phyloP scores from a whole-genome alignment of 2,113 vertebrate species.

The Gavialis gangeticus region DNA sequence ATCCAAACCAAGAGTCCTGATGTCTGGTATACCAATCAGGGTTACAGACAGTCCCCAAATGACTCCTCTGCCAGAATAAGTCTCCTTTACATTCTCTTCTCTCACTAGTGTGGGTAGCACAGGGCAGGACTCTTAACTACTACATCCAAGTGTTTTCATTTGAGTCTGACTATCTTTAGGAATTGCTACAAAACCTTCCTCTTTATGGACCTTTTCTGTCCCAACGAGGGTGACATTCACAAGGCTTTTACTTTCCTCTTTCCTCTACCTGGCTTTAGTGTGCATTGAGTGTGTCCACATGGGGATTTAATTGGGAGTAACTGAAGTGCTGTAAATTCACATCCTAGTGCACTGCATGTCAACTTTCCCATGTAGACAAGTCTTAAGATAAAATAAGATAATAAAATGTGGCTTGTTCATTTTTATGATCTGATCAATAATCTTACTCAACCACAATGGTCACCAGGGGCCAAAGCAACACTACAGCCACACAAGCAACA shows the following conservation, averaged over 20 bases:
- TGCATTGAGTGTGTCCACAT: not conserved
- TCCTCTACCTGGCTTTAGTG: no score
- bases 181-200: not conserved
- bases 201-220: not conserved
- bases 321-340: not conserved
- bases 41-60: not conserved
- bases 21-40: not conserved
- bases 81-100: not conserved
- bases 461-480: not conserved
- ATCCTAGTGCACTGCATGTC: not conserved
- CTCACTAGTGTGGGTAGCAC: not conserved
- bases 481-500: not conserved
- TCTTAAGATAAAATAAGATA: not conserved
- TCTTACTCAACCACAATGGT: not conserved
- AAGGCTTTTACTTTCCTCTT: not conserved
- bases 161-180: not conserved
- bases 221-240: not conserved
- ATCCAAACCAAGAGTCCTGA: not conserved
- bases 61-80: not conserved
- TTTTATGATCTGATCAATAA: conserved; percentile 6
- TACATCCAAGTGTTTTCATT: not conserved
- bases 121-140: not conserved
- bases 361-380: not conserved
- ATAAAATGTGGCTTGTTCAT: not conserved
- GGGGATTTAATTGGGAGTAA: not conserved